Evolutionary conservation across 53 echinoderm and acorn worm genomes (phyloP).

Genomic region (Pentamera pediparva): DNA sequence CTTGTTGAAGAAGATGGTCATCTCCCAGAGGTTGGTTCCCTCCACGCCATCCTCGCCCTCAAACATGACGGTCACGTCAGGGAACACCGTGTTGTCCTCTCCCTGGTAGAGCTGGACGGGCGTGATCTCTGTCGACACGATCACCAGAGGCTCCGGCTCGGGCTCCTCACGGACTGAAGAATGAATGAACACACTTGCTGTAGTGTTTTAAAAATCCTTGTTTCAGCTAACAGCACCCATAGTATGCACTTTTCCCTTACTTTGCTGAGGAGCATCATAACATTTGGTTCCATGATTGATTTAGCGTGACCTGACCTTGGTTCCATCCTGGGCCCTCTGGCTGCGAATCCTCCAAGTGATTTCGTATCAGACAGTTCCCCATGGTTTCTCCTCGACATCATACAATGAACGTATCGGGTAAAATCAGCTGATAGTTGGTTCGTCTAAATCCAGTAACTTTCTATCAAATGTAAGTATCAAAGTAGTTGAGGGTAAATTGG

Average conservation of each 20-base stretch:
- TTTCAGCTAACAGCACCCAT: not conserved
- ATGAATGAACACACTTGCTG: not conserved
- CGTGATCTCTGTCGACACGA: slow-evolving; percentile 12
- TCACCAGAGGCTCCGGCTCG: slow-evolving; percentile 9
- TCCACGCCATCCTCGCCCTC: slow-evolving; percentile 14
- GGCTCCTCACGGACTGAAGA: not conserved
- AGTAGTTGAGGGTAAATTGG: too few species aligned
- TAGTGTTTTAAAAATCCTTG: not conserved
- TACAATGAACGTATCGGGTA: too few species aligned
- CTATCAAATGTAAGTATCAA: too few species aligned
- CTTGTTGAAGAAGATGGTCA: slow-evolving; percentile 45
- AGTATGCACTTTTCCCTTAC: not conserved
- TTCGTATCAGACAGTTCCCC: too few species aligned
- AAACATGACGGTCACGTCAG: not conserved
- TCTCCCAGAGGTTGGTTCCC: slow-evolving; percentile 52
- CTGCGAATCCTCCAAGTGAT: too few species aligned
- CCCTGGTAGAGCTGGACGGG: not conserved
- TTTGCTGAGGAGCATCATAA: not conserved
- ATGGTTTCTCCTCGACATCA: too few species aligned
- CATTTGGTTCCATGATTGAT: not conserved
- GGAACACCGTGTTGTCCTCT: slow-evolving; percentile 1
- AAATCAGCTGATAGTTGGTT: too few species aligned
- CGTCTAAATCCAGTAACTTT: too few species aligned
- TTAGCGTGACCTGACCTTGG: not conserved
- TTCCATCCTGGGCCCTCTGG: not conserved